phyloP scores from a whole-genome alignment of 2,797 vertebrate genomes.

The Falco novaeseelandiae region DNA sequence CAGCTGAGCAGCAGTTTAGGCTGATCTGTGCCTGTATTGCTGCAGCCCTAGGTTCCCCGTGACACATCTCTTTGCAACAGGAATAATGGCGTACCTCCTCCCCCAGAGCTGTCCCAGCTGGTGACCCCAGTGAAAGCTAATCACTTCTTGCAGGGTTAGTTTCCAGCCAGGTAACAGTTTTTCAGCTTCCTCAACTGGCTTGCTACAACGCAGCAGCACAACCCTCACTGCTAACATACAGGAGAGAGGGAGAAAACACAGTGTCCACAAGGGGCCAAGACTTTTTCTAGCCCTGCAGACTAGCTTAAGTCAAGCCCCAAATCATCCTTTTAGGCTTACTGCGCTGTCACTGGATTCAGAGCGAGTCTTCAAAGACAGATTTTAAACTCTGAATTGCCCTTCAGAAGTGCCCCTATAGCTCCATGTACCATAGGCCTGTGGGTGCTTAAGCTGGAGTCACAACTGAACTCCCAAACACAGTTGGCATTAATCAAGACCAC shows the following conservation, averaged over 20 bases:
- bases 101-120: neutral
- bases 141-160: neutral
- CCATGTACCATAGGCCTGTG: neutral
- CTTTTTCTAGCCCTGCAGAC: neutral
- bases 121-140: neutral
- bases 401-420: neutral
- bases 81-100: neutral
- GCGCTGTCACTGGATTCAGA: neutral
- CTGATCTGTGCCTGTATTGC: neutral
- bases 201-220: neutral
- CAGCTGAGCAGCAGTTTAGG: rapidly evolving
- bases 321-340: neutral
- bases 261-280: neutral
- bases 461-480: neutral
- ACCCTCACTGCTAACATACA: neutral
- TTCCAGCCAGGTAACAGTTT: neutral
- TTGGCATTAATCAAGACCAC: neutral
- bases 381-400: neutral
- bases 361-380: neutral
- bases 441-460: neutral
- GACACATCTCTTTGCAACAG: neutral
- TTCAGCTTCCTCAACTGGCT: neutral
- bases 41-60: neutral
- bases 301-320: neutral
- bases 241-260: neutral